Conservation (phyloP, 2,888 invertebrate species). For the Sylvicola fuscatus region DNA sequence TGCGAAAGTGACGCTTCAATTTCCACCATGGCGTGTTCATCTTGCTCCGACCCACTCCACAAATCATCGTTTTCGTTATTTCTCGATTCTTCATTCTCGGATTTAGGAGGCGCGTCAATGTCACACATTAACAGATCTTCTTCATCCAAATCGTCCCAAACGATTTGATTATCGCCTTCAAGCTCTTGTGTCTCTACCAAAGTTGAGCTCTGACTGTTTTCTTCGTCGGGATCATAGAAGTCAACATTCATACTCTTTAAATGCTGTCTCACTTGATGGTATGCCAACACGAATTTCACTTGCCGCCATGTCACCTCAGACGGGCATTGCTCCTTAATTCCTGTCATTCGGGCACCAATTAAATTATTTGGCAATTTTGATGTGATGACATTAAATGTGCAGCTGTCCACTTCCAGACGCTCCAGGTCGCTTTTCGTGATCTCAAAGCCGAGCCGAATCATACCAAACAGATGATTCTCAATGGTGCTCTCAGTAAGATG, state of each 20-base stretch:
- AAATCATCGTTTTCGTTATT: too few species aligned
- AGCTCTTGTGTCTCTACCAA: too few species aligned
- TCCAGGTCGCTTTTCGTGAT: conserved; percentile 5
- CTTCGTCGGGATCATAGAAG: conserved; percentile 5
- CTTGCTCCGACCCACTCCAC: too few species aligned
- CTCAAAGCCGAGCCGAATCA: conserved; percentile 5
- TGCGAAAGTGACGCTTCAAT: too few species aligned
- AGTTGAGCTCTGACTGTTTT: too few species aligned
- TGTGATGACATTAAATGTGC: conserved; percentile 5
- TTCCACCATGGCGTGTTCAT: too few species aligned
- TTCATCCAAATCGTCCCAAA: too few species aligned
- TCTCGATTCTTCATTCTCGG: too few species aligned
- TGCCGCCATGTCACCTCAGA: conserved; percentile 15
- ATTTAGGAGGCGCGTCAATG: too few species aligned
- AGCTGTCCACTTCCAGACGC: conserved; percentile 4
- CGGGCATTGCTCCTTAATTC: conserved; percentile 18
- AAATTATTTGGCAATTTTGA: conserved; percentile 1
- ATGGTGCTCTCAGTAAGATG: conserved; percentile 6
- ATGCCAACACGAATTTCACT: conserved; percentile 16
- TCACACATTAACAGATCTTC: too few species aligned
- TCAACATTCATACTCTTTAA: conserved; percentile 8
- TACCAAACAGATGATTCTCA: conserved; percentile 3
- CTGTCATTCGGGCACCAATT: conserved; percentile 5
- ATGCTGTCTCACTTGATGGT: conserved; percentile 17
- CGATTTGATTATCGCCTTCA: too few species aligned